phyloP scores from a whole-genome alignment of 2,113 vertebrate genomes.

The Corvus cornix region DNA sequence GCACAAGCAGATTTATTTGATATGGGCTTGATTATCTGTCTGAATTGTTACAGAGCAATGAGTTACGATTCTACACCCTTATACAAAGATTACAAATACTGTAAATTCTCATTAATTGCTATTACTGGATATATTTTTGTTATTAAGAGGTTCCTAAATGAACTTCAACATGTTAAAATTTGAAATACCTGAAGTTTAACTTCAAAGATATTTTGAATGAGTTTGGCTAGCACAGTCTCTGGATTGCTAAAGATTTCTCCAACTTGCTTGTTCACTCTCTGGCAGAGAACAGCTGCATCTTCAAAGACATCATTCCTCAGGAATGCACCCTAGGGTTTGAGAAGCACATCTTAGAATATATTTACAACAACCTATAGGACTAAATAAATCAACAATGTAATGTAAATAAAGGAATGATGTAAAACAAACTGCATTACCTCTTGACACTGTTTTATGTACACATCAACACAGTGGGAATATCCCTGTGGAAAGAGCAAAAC shows the following conservation, averaged over 20 bases:
- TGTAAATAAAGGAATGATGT: not conserved
- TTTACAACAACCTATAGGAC: not conserved
- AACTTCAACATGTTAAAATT: not conserved
- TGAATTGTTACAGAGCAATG: not conserved
- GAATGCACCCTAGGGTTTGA: slow-evolving; percentile 84
- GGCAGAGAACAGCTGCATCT: slow-evolving; percentile 92
- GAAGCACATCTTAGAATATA: slow-evolving; percentile 19
- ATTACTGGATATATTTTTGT: not conserved
- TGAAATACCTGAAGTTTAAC: slow-evolving; percentile 91
- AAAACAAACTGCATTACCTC: slow-evolving; percentile 79
- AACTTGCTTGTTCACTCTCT: slow-evolving; percentile 95
- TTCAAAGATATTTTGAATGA: slow-evolving; percentile 98
- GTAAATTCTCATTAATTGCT: not conserved
- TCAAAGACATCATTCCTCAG: slow-evolving; percentile 92
- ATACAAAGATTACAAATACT: not conserved
- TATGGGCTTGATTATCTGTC: not conserved
- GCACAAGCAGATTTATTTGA: not conserved
- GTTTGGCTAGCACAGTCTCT: slow-evolving; percentile 96
- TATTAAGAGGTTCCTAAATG: not conserved
- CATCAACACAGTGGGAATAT: slow-evolving; percentile 98
- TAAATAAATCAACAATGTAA: not conserved
- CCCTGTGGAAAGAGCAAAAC: slow-evolving; percentile 77
- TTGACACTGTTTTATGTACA: slow-evolving; percentile 99
- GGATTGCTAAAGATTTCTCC: slow-evolving; percentile 96
- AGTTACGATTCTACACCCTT: not conserved